Conservation (phyloP, 2,797 vertebrate species). For the Sebastes minor region DNA sequence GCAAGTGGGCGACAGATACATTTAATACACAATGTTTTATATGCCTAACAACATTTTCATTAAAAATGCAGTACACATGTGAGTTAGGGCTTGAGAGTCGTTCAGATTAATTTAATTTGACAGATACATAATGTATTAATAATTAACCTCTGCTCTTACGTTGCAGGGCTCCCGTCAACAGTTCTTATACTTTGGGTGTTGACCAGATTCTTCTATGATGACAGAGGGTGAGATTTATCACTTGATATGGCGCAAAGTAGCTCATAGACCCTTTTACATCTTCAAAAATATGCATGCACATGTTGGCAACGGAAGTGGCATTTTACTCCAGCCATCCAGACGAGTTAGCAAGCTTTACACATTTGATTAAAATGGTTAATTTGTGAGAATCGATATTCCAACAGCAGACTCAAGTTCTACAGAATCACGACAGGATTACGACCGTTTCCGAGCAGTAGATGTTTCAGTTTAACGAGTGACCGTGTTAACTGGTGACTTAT, state of each 20-base stretch:
- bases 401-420: too few relatives aligned
- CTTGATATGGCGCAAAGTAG: neutral
- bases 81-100: neutral
- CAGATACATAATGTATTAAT: constrained; percentile 2
- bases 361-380: too few relatives aligned
- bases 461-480: too few relatives aligned
- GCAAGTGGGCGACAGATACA: constrained; percentile 1
- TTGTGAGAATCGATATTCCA: too few relatives aligned
- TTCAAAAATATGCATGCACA: too few relatives aligned
- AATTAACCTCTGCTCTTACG: constrained; percentile 29
- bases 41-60: neutral
- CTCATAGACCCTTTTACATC: neutral
- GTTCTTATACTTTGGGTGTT: constrained; percentile 86
- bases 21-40: neutral
- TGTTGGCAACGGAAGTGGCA: too few relatives aligned
- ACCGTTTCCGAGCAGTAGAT: too few relatives aligned
- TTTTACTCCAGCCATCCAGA: too few relatives aligned
- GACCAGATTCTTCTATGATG: constrained; percentile 84
- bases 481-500: too few relatives aligned
- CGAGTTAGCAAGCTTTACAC: too few relatives aligned
- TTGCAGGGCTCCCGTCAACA: constrained; percentile 84
- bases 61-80: neutral
- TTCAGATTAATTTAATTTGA: constrained; percentile 12
- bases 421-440: too few relatives aligned
- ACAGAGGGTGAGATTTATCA: constrained; percentile 79